A percentile compares a stretch with the other conserved stretches of the same genome.
Conservation (phyloP, 2,797 vertebrate species). For the Anisognathus igniventris region DNA sequence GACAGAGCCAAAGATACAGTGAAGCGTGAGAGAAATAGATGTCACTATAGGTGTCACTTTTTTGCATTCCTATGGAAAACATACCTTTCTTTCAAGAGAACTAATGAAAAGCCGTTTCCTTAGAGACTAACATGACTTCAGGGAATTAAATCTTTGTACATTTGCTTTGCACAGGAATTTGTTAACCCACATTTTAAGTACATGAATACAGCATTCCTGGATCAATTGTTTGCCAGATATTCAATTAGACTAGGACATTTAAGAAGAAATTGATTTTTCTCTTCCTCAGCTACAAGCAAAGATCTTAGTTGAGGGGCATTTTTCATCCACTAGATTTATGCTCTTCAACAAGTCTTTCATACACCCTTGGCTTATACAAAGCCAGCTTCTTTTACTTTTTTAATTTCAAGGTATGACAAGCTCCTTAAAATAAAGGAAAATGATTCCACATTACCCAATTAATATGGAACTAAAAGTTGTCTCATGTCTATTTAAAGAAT, state of each 20-base stretch:
- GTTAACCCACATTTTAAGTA: neutral
- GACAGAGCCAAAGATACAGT: neutral
- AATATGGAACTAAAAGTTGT: neutral
- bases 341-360: neutral
- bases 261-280: constrained; percentile 5
- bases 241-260: constrained; percentile 5
- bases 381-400: neutral
- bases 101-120: neutral
- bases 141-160: neutral
- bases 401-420: neutral
- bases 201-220: neutral
- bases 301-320: neutral
- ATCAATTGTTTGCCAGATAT: constrained; percentile 27
- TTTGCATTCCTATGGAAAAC: neutral
- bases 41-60: neutral
- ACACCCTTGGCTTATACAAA: neutral
- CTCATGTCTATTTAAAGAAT: neutral
- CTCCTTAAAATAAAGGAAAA: neutral
- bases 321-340: neutral
- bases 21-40: rapidly evolving
- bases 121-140: neutral
- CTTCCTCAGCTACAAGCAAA: neutral
- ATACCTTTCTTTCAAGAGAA: neutral
- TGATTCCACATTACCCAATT: neutral
- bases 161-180: neutral